These are phyloP conservation scores for Chamaetylas fuelleborni DNA, from an alignment of 2,113 vertebrate genomes.

Conservation along the genomic window DNA sequence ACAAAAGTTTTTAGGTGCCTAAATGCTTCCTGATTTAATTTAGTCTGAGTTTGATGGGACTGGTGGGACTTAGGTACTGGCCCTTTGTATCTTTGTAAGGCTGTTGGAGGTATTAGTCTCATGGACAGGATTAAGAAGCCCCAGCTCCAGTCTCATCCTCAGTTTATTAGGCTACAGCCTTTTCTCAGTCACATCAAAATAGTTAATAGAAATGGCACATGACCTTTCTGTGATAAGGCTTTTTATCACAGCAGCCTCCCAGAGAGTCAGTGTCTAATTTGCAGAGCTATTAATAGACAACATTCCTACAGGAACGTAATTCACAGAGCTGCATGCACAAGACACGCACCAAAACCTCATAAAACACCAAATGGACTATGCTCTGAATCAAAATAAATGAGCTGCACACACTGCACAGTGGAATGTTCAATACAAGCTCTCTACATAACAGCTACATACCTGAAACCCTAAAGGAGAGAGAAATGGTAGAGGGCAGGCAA, in stretches of 20 bases:
- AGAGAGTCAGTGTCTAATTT: background rate
- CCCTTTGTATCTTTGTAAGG: background rate
- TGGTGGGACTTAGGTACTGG: background rate
- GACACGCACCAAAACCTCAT: background rate
- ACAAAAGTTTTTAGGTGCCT: background rate
- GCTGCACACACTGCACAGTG: background rate
- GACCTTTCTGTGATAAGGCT: background rate
- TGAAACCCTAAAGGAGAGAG: background rate
- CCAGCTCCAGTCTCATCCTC: background rate
- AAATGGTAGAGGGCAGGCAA: background rate
- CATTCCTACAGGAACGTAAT: background rate
- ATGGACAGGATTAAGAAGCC: background rate
- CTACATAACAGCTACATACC: background rate
- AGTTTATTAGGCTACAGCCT: background rate
- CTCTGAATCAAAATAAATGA: background rate
- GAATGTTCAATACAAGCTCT: background rate
- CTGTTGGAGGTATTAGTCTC: background rate
- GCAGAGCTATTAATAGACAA: slow-evolving; percentile 34
- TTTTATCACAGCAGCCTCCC: background rate
- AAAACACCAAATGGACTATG: background rate
- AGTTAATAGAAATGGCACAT: background rate
- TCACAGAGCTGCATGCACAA: background rate
- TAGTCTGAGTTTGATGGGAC: background rate
- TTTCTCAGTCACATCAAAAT: background rate
- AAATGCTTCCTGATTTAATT: background rate